Percentiles rank a stretch among this genome's conserved stretches.
These are phyloP conservation scores for Patella depressa DNA, from an alignment of 2,888 invertebrate species.

Conservation along the genomic window DNA sequence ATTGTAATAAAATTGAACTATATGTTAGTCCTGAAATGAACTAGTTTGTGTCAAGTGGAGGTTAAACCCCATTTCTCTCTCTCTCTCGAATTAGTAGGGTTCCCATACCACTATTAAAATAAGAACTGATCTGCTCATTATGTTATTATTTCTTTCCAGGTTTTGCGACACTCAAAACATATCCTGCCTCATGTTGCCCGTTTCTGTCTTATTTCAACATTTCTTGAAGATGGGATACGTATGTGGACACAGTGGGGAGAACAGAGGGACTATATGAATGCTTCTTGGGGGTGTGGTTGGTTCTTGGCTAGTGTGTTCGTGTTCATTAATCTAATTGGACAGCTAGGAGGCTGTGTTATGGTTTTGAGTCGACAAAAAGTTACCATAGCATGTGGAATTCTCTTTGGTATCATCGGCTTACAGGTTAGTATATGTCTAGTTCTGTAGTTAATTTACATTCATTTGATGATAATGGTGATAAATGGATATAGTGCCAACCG, in stretches of 20 bases:
- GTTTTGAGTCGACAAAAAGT: constrained; percentile 93
- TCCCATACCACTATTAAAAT: no score
- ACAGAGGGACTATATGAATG: constrained; percentile 96
- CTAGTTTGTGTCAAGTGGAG: no score
- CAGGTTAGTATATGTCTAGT: constrained; percentile 78
- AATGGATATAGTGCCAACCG: no score
- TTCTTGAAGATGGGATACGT: constrained; percentile 97
- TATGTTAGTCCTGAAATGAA: no score
- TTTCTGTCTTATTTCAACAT: constrained; percentile 97
- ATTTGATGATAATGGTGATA: neutral
- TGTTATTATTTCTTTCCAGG: constrained; percentile 75
- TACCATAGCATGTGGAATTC: constrained; percentile 79
- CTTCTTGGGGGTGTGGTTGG: constrained; percentile 96
- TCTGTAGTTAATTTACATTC: neutral
- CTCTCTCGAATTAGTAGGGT: no score
- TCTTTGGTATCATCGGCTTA: constrained; percentile 95
- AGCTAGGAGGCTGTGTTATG: constrained; percentile 96
- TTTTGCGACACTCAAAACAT: constrained; percentile 89
- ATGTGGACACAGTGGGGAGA: constrained; percentile 99
- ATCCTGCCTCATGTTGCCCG: constrained; percentile 95
- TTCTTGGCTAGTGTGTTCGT: constrained; percentile 96
- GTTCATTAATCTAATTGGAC: constrained; percentile 93
- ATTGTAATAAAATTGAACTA: no score
- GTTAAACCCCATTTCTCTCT: no score
- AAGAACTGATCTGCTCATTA: no score